phyloP scores from a whole-genome alignment of 1,140 invertebrate genomes.

The Holcopasites calliopsidis region DNA sequence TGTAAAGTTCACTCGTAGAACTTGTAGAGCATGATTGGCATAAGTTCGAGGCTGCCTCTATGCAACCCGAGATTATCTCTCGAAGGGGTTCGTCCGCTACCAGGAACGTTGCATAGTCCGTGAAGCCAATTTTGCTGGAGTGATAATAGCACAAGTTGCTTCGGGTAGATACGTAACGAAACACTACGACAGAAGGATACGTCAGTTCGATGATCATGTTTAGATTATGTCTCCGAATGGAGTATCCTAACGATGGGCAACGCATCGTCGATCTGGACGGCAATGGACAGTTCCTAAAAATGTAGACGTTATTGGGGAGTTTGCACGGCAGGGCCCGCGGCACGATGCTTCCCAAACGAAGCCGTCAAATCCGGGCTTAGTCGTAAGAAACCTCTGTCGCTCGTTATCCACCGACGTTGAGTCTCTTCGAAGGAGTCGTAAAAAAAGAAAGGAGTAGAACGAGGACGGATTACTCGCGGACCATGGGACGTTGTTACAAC shows the following conservation, averaged over 20 bases:
- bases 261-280: neutral
- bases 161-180: neutral
- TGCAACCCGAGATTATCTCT: neutral
- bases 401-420: slow-evolving; percentile 19
- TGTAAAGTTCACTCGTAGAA: neutral
- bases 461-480: slow-evolving; percentile 5
- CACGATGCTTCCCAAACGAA: slow-evolving; percentile 16
- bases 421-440: slow-evolving; percentile 4
- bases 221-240: too few relatives aligned
- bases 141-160: neutral
- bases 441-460: neutral
- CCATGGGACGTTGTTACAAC: slow-evolving; percentile 22
- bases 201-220: neutral
- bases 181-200: too few relatives aligned
- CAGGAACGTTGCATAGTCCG: too few relatives aligned
- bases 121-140: neutral
- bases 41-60: neutral
- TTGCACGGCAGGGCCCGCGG: neutral
- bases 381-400: slow-evolving; percentile 9
- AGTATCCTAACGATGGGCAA: too few relatives aligned
- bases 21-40: neutral
- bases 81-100: neutral
- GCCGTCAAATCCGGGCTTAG: neutral
- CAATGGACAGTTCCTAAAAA: neutral
- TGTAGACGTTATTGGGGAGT: neutral